Evolutionary conservation across 2,888 invertebrate genomes (phyloP).

Genomic region (Brassicogethes aeneus): DNA sequence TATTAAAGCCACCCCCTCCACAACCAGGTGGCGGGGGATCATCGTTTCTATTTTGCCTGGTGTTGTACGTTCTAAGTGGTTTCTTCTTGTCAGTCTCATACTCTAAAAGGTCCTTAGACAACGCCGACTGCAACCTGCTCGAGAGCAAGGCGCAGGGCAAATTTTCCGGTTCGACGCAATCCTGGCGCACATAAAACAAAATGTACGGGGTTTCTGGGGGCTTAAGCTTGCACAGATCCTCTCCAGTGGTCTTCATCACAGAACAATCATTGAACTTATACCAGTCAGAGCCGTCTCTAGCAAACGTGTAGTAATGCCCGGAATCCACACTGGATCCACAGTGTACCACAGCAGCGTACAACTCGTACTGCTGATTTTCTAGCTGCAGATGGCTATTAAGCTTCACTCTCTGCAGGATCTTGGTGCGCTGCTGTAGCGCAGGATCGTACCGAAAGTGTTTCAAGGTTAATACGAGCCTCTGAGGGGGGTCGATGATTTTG

Average conservation of each 20-base stretch:
- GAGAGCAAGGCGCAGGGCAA: constrained; percentile 29
- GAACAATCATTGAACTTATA: constrained; percentile 72
- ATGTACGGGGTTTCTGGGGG: constrained; percentile 77
- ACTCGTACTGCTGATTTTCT: constrained; percentile 49
- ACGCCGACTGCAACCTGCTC: constrained; percentile 25
- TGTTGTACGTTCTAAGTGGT: constrained; percentile 23
- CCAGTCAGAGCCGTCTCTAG: constrained; percentile 62
- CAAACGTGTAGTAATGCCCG: constrained; percentile 83
- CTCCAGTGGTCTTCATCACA: constrained; percentile 53
- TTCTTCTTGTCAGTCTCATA: constrained; percentile 28
- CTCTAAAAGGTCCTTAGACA: constrained; percentile 32
- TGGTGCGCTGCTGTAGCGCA: constrained; percentile 65
- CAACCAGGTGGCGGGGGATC: constrained; percentile 47
- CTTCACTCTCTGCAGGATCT: constrained; percentile 54
- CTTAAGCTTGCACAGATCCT: constrained; percentile 52
- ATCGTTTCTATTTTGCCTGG: constrained; percentile 38
- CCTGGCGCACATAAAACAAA: constrained; percentile 57
- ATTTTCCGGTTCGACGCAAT: constrained; percentile 30
- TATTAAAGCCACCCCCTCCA: constrained; percentile 38
- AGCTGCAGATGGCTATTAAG: constrained; percentile 51
- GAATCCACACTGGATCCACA: constrained; percentile 74
- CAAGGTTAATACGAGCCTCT: constrained; percentile 69
- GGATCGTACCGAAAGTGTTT: constrained; percentile 69
- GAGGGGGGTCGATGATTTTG: constrained; percentile 62
- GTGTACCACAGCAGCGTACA: constrained; percentile 81